Evolutionary conservation across 2,888 invertebrate species (phyloP).

Genomic region (Nineta flava): DNA sequence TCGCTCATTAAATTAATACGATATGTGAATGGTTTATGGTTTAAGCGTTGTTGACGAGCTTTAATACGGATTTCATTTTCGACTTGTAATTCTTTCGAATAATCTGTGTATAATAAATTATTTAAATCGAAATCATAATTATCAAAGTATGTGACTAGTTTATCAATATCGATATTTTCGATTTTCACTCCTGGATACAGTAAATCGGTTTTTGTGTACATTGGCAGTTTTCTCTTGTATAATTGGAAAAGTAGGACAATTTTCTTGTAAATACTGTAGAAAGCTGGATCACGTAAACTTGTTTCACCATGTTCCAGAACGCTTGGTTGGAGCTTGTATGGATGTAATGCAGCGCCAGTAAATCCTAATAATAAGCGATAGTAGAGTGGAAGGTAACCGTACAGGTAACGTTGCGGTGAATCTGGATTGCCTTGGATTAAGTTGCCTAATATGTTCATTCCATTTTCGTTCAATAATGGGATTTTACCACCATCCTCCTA

Average conservation of each 20-base stretch:
- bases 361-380: slow-evolving; percentile 42
- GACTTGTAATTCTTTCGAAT: slow-evolving; percentile 21
- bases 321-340: slow-evolving; percentile 37
- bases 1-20: slow-evolving; percentile 42
- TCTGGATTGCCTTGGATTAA: slow-evolving; percentile 47
- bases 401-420: slow-evolving; percentile 40
- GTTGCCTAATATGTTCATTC: slow-evolving; percentile 46
- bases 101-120: slow-evolving; percentile 5
- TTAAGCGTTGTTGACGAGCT: slow-evolving; percentile 50
- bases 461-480: slow-evolving; percentile 40
- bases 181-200: slow-evolving; percentile 42
- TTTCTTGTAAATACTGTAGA: slow-evolving; percentile 49
- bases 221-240: slow-evolving; percentile 39
- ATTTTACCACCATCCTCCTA: slow-evolving; percentile 33
- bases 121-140: slow-evolving; percentile 25
- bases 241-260: slow-evolving; percentile 38
- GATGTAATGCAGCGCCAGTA: slow-evolving; percentile 19
- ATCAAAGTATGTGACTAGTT: slow-evolving; percentile 53
- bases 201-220: slow-evolving; percentile 45
- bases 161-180: slow-evolving; percentile 44
- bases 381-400: slow-evolving; percentile 37
- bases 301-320: slow-evolving; percentile 48
- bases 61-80: slow-evolving; percentile 22
- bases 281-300: slow-evolving; percentile 48
- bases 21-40: slow-evolving; percentile 50